Evolutionary conservation across 2,113 vertebrate species (phyloP).

Genomic region (Semicossyphus pulcher): DNA sequence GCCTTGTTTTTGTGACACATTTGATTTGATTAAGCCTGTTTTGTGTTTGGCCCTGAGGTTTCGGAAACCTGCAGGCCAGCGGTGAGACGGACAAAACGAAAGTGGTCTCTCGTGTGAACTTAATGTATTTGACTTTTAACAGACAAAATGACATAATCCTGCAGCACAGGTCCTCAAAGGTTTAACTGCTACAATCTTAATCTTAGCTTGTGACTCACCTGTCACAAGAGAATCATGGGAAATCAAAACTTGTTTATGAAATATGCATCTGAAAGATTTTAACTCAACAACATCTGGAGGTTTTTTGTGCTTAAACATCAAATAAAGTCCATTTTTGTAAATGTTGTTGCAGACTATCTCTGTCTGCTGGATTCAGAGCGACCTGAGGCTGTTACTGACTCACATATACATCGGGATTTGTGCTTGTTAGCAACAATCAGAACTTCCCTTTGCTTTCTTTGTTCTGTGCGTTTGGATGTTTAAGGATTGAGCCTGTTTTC

Average conservation of each 20-base stretch:
- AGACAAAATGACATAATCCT: conserved; percentile 18
- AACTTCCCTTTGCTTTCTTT: conserved; percentile 15
- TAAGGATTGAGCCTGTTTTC: conserved; percentile 28
- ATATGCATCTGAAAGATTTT: no score
- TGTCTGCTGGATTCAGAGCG: conserved; percentile 12
- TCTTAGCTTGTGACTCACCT: not conserved
- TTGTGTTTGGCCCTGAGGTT: conserved; percentile 68
- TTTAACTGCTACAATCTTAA: not conserved
- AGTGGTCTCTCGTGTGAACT: conserved; percentile 30
- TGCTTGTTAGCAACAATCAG: conserved; percentile 48
- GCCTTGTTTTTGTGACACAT: conserved; percentile 73
- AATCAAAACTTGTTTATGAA: not conserved
- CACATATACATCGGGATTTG: conserved; percentile 9
- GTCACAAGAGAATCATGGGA: not conserved
- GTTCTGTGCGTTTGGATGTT: conserved; percentile 2
- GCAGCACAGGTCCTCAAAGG: no score
- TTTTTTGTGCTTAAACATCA: no score
- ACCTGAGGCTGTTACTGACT: not conserved
- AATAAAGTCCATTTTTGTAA: no score
- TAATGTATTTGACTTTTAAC: not conserved
- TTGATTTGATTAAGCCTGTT: conserved; percentile 75
- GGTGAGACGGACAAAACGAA: conserved; percentile 20
- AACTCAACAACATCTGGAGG: no score
- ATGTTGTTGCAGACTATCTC: not conserved
- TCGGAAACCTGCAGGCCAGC: conserved; percentile 37